Percentiles rank a stretch among this genome's conserved stretches.
phyloP scores from a whole-genome alignment of 1,140 invertebrate genomes.

The Daktulosphaira vitifoliae region DNA sequence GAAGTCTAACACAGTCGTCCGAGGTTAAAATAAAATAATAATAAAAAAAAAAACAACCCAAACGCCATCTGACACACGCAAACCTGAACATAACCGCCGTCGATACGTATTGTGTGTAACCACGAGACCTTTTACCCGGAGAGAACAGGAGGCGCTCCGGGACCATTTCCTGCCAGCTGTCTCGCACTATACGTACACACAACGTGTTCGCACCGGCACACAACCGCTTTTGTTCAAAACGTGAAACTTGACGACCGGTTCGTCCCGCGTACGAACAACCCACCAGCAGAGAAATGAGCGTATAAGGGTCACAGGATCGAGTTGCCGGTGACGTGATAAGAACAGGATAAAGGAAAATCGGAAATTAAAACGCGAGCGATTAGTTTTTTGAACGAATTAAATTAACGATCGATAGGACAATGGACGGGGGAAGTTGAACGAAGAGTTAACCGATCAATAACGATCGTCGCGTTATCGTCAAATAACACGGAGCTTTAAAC shows the following conservation, averaged over 20 bases:
- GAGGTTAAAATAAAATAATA: slow-evolving; percentile 6
- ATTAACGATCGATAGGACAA: too few species aligned
- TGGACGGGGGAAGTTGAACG: too few species aligned
- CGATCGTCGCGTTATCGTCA: too few species aligned
- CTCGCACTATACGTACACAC: slow-evolving; percentile 15
- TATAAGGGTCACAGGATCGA: too few species aligned
- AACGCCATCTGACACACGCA: slow-evolving; percentile 24
- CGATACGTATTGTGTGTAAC: not conserved
- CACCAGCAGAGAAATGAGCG: too few species aligned
- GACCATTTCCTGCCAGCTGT: slow-evolving; percentile 30
- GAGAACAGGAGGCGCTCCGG: slow-evolving; percentile 25
- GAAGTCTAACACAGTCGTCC: slow-evolving; percentile 7
- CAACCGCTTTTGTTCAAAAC: slow-evolving; percentile 20
- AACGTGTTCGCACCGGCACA: not conserved
- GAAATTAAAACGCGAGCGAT: too few species aligned
- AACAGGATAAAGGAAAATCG: too few species aligned
- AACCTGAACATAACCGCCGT: not conserved
- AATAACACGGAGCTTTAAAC: too few species aligned
- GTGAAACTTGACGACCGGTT: slow-evolving; percentile 28
- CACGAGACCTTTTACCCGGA: slow-evolving; percentile 18
- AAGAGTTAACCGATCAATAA: too few species aligned
- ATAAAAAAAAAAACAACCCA: slow-evolving; percentile 23
- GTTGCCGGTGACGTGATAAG: slow-evolving; percentile 18
- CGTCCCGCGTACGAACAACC: not conserved
- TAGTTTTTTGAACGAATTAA: too few species aligned